Base-by-base conservation (phyloP, 2,888 invertebrate species). In the Digitonthophagus gazella region DNA sequence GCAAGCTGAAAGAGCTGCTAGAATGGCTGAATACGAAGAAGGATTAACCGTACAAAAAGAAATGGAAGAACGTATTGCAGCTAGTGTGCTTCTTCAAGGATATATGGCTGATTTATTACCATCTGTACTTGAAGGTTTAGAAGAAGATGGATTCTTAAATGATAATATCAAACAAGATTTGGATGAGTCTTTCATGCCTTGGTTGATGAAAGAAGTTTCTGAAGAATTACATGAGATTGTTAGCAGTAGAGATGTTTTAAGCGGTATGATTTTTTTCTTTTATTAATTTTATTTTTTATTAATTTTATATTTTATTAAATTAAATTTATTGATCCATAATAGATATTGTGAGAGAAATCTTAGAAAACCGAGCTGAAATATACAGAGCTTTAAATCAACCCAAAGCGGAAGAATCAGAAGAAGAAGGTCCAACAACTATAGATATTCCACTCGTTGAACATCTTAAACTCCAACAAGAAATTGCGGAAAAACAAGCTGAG, bases 31-130 rank as follows among this genome's bases (percentile, higher is more conserved):
- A 79, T 90, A 92, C 79, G 86, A 85, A 80, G 85, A 87, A 85
- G 85, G 91, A 84, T 80, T 84, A 68, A 69, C 71, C 4, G 84
- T 89, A 71, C 92, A 93, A 76, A 85, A 85, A 73, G 92, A 93
- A 83, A 92, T 93, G 77, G 91, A 93, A 76, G 91, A 92, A 69
- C 77, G 81, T 79, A 90, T 93, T 71, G 93, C 94, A 1, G 93
- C 93, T 0, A 89, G 93, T 19, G 90, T 92, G 72, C 88, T 96
- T 71, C 89, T 95, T 79, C 93, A 93, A 77, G 93, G 93, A 71
- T 95, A 95, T 83, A 89, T 96, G 80, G 92, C 93, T 18, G 93
- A 93, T 82, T 86, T 96, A 78, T 86, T 96, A 78, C 96, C 96
- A 14, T 87, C 90, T 65, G 93, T 95, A 74, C 86, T 96, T 74